Evolutionary conservation across 1,140 invertebrate species (phyloP).

Genomic region (Plutomurus gul): DNA sequence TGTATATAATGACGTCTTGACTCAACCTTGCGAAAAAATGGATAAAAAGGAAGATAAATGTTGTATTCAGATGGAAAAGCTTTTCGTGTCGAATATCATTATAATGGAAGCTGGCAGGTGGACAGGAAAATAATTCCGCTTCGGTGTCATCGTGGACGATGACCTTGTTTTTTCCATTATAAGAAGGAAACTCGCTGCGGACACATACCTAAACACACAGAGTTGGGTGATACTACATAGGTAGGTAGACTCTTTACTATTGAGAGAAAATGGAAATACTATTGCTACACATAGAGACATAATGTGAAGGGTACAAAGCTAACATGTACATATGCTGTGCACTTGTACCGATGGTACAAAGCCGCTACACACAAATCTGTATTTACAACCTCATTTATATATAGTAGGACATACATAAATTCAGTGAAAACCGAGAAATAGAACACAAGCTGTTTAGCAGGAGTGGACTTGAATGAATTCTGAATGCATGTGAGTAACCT

Average conservation of each 20-base stretch:
- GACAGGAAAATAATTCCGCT: slow-evolving; percentile 14
- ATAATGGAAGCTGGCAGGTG: slow-evolving; percentile 4
- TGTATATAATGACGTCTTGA: too few species aligned
- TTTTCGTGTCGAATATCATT: slow-evolving; percentile 8
- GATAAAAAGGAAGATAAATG: slow-evolving; percentile 14
- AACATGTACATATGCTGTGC: too few species aligned
- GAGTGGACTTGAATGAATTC: neutral
- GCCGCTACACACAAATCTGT: neutral
- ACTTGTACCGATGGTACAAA: slow-evolving; percentile 20
- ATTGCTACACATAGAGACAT: neutral
- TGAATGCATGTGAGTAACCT: neutral
- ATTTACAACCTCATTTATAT: neutral
- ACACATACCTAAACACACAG: neutral
- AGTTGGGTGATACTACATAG: neutral
- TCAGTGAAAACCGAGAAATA: neutral
- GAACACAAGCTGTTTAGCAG: neutral
- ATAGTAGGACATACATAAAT: neutral
- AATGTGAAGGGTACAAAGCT: neutral
- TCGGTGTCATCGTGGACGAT: neutral
- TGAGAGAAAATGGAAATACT: neutral
- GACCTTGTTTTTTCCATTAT: neutral
- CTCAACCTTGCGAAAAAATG: too few species aligned
- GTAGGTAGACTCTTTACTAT: neutral
- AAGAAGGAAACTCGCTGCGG: neutral
- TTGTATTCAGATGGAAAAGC: neutral